Conservation (phyloP, 2,888 invertebrate species). For the Pristionchus exspectatus region DNA sequence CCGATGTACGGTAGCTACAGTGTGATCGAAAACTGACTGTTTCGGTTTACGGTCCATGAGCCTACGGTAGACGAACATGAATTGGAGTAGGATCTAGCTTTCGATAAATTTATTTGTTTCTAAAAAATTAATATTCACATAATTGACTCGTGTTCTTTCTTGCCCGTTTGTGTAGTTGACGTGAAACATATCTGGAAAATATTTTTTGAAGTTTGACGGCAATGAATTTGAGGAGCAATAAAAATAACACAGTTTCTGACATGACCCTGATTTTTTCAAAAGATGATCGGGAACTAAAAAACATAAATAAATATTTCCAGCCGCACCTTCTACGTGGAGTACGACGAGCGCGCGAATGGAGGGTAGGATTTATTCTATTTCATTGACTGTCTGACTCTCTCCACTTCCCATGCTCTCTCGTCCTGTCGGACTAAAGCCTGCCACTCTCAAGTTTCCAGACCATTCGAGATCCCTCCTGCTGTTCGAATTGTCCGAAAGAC, state of each 20-base stretch:
- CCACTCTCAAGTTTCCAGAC: background rate
- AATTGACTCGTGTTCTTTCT: no score
- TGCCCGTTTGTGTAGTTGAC: no score
- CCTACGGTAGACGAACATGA: no score
- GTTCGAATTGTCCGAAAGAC: no score
- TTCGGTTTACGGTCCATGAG: no score
- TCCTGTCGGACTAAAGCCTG: background rate
- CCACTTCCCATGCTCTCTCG: background rate
- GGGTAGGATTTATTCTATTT: background rate
- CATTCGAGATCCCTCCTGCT: no score
- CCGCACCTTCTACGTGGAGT: conserved; percentile 29
- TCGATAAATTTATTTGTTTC: background rate
- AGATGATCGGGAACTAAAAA: background rate
- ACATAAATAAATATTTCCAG: background rate
- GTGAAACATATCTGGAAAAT: no score
- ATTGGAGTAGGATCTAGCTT: no score
- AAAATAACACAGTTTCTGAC: no score
- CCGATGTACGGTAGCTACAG: no score
- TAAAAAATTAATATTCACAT: background rate
- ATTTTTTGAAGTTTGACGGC: no score
- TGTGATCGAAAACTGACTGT: no score
- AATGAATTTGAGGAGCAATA: background rate
- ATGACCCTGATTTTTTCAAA: background rate
- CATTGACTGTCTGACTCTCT: background rate
- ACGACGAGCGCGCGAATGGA: conserved; percentile 47